phyloP scores from a whole-genome alignment of 30 jellyfish, hydroid and myxozoan species.

The Hydractinia echinata region DNA sequence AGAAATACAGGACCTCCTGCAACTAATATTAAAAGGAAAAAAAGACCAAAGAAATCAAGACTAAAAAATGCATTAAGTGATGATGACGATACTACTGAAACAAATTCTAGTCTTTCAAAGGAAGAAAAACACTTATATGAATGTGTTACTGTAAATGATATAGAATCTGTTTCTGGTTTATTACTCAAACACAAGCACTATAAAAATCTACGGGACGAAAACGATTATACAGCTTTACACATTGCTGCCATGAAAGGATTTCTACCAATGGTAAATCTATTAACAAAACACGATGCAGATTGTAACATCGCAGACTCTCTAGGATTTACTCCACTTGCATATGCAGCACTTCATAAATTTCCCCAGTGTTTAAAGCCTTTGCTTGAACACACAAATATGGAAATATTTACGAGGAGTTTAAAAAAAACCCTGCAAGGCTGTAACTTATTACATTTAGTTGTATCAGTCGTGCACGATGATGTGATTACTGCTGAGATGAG shows the following conservation, averaged over 20 bases:
- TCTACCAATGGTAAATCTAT: conserved; percentile 25
- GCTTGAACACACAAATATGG: conserved; percentile 7
- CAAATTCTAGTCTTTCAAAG: background rate
- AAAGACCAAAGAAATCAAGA: background rate
- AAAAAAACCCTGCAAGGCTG: background rate
- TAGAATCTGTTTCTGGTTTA: background rate
- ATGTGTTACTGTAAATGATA: background rate
- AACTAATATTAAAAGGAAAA: no score
- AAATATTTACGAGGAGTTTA: background rate
- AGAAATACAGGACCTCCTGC: background rate
- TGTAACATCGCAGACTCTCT: conserved; percentile 33
- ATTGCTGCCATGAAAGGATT: conserved; percentile 47
- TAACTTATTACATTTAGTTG: conserved; percentile 1
- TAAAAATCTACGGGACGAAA: conserved; percentile 13
- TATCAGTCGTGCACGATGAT: background rate
- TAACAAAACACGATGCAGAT: conserved; percentile 42
- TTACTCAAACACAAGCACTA: background rate
- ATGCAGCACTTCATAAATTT: conserved; percentile 60
- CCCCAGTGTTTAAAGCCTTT: conserved; percentile 26
- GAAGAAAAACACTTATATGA: background rate
- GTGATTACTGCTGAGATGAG: background rate
- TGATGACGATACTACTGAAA: background rate
- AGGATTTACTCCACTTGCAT: conserved; percentile 37
- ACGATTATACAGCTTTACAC: conserved; percentile 47
- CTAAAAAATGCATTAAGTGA: background rate